A percentile compares a stretch with the other conserved stretches of the same genome.
Conservation (phyloP, 2,888 invertebrate genomes). For the Mythimna lalbum region DNA sequence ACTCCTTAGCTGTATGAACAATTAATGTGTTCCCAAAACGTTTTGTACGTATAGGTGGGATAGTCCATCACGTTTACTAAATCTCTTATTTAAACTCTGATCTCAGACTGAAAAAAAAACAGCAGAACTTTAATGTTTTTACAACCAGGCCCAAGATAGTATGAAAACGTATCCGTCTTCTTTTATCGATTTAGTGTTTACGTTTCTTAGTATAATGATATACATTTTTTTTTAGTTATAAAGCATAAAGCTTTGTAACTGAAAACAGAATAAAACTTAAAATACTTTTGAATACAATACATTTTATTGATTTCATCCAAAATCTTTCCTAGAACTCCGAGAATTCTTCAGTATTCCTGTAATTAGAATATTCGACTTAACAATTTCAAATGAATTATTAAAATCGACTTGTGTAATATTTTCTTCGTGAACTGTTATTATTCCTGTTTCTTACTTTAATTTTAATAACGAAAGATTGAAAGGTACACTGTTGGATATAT, state of each 20-base stretch:
- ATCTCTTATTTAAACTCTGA: too few species aligned
- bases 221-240: too few species aligned
- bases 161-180: too few species aligned
- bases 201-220: background rate
- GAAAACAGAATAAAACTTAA: background rate
- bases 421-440: background rate
- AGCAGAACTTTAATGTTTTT: too few species aligned
- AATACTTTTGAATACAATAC: background rate
- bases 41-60: too few species aligned
- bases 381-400: slow-evolving; percentile 9
- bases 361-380: background rate
- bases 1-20: too few species aligned
- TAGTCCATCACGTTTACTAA: too few species aligned
- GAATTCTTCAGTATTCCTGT: background rate
- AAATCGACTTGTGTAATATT: background rate
- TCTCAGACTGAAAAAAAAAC: too few species aligned
- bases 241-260: background rate
- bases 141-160: too few species aligned
- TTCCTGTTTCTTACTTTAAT: background rate
- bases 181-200: background rate
- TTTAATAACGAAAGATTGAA: too few species aligned
- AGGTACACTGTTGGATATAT: background rate
- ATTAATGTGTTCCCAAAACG: too few species aligned
- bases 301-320: background rate
- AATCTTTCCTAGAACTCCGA: background rate